Percentiles rank a stretch among this genome's conserved stretches.
phyloP scores from a whole-genome alignment of 1,140 invertebrate genomes.

The Halesus radiatus region DNA sequence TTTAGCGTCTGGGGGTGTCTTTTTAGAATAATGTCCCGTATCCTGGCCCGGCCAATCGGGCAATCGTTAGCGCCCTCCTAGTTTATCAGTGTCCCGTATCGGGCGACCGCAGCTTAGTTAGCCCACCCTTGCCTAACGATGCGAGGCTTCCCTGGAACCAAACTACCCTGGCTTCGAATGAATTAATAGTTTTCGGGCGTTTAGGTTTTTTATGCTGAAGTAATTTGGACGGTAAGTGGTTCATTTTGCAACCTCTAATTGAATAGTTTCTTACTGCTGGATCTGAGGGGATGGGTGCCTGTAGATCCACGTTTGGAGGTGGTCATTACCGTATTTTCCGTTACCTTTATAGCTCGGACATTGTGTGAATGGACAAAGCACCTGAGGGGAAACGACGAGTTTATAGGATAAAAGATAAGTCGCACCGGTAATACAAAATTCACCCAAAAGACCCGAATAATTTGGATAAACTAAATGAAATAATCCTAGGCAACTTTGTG shows the following conservation, averaged over 20 bases:
- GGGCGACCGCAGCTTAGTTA: conserved; percentile 56
- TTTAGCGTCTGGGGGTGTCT: conserved; percentile 49
- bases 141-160: conserved; percentile 47
- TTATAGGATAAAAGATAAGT: too few species aligned
- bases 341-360: too few species aligned
- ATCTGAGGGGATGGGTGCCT: too few species aligned
- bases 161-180: conserved; percentile 20
- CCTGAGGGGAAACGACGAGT: too few species aligned
- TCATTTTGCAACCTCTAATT: conserved; percentile 14
- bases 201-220: conserved; percentile 21
- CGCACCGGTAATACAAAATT: too few species aligned
- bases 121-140: conserved; percentile 50
- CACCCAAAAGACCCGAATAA: too few species aligned
- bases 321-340: too few species aligned
- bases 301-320: too few species aligned
- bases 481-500: too few species aligned
- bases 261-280: neutral
- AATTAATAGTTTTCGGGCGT: conserved; percentile 50
- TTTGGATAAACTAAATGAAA: too few species aligned
- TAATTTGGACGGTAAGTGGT: conserved; percentile 25
- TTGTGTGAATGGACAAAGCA: too few species aligned
- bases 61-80: conserved; percentile 54
- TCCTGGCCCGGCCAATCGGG: conserved; percentile 36
- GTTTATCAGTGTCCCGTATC: conserved; percentile 57
- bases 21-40: conserved; percentile 46